Evolutionary conservation across 2,113 vertebrate species (phyloP), one percentile per base, ranked within the genome.

Genomic region (Columba livia): DNA sequence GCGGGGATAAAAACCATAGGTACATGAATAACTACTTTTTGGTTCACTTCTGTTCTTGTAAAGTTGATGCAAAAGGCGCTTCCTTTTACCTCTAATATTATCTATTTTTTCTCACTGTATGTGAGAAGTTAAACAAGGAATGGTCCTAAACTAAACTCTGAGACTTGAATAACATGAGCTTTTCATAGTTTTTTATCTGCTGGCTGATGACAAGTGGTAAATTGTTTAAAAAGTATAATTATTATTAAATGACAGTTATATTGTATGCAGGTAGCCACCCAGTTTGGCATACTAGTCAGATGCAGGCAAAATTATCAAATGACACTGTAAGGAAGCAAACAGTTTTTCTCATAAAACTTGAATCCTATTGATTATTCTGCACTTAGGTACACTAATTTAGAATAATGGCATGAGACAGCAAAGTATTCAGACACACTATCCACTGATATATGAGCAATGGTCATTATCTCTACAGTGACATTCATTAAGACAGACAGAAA

Each of bases 401-500:
- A 87, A 65, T 79, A 94, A 91, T 23, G 67, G 29, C 38, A 62
- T 31, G 62, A 90, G 69, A 70, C 60, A 57, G 42, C 56, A 60
- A 74, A 79, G 72, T 64, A 80, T 51, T 91, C 85, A 83, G 73
- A 32, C 56, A 64, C n/a, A 71, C 29, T 62, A 53, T 38, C 40
- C 54, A 64, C 62, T 79, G 77, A 61, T 60, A 62, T 7, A 62
- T 28, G 38, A 92, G 65, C 78, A 90, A 56, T 26, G 66, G 44
- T 73, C 78, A 89, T 93, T 84, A 94, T 65, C 61, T 84, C 82
- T 86, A 24, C 20, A 6, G 69, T 83, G 83, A 85, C 44, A 87
- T 74, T 83, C 74, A 72, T 91, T 93, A 90, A 83, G 56, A 85
- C 14, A n/a, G 73, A 70, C 40, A 94, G 73, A 79, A 90, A 94